phyloP scores from a whole-genome alignment of 2,113 vertebrate genomes.

The Sciurus niger region DNA sequence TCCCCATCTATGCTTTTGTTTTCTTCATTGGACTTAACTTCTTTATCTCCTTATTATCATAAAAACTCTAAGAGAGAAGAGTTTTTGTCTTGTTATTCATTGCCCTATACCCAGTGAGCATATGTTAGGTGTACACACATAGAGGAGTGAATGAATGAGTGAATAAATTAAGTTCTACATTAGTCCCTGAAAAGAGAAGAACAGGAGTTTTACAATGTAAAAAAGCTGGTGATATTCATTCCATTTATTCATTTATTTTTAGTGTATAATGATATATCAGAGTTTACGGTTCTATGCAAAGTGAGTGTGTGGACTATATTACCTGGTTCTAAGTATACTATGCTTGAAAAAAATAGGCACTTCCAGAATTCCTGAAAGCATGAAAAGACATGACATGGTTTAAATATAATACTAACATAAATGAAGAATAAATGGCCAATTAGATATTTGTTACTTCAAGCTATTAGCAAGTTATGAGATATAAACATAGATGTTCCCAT shows the following conservation, averaged over 20 bases:
- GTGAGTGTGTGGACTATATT: background rate
- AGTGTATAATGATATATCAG: background rate
- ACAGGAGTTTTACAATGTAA: background rate
- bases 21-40: background rate
- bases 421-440: background rate
- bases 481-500: background rate
- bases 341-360: background rate
- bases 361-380: background rate
- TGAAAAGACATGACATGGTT: background rate
- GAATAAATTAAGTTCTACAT: background rate
- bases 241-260: background rate
- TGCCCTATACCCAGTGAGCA: background rate
- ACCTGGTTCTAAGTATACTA: background rate
- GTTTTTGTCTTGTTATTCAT: background rate
- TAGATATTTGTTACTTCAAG: background rate
- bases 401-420: background rate
- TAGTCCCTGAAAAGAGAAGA: background rate
- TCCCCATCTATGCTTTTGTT: background rate
- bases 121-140: background rate
- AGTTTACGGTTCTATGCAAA: background rate
- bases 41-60: background rate
- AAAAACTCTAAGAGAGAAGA: background rate
- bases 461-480: background rate
- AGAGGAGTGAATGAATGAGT: background rate
- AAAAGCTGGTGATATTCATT: background rate